phyloP scores from a whole-genome alignment of 2,113 vertebrate species.

The Pangasianodon gigas region DNA sequence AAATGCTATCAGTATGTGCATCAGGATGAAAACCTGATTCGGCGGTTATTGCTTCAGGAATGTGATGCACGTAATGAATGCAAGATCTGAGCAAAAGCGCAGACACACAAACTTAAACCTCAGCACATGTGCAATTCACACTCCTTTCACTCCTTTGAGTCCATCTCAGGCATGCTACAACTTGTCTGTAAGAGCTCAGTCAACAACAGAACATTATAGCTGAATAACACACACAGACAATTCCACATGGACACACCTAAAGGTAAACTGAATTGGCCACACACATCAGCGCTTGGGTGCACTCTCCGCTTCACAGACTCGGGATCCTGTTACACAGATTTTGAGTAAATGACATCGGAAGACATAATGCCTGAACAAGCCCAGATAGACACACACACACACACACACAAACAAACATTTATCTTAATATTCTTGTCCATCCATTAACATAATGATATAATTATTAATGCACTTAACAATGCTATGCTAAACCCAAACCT shows the following conservation, averaged over 20 bases:
- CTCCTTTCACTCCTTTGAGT: neutral
- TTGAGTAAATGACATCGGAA: neutral
- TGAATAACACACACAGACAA: conserved; percentile 42
- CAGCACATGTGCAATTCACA: neutral
- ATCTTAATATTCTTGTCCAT: neutral
- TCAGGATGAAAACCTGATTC: neutral
- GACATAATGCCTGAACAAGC: neutral
- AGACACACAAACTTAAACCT: neutral
- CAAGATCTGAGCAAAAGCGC: neutral
- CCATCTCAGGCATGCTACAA: conserved; percentile 7
- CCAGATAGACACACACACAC: conserved; percentile 33
- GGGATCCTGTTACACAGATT: conserved; percentile 38
- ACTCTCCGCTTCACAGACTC: neutral
- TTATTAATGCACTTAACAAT: neutral
- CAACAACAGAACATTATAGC: conserved; percentile 58
- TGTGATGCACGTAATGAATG: neutral
- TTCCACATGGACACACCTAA: conserved; percentile 58
- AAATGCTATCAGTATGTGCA: neutral
- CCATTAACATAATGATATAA: neutral
- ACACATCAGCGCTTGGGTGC: conserved; percentile 19
- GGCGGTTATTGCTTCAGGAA: neutral
- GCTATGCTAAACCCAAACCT: neutral
- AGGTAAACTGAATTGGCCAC: conserved; percentile 38
- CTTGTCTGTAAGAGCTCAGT: conserved; percentile 49
- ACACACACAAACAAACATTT: neutral